Conservation (phyloP, 2,888 invertebrate genomes). For the Sphinx pinastri region DNA sequence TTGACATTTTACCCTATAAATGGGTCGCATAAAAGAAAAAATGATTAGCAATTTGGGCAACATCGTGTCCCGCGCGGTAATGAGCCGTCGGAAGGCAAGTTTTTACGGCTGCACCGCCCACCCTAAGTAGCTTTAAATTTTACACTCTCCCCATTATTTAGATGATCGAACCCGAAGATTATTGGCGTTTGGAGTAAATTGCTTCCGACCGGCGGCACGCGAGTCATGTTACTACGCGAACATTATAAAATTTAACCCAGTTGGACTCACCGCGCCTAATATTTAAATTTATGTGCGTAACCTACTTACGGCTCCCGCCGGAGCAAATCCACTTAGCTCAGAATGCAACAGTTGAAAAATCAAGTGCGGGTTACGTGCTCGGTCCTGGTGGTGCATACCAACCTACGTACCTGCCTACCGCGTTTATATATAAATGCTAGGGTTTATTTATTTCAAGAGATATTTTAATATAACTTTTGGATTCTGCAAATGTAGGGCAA, state of each 20-base stretch:
- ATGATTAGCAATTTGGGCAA: conserved; percentile 21
- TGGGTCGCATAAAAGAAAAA: conserved; percentile 7
- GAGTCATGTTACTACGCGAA: conserved; percentile 47
- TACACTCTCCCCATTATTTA: conserved; percentile 54
- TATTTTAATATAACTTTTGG: not conserved
- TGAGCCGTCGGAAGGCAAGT: conserved; percentile 32
- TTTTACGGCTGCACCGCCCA: conserved; percentile 32
- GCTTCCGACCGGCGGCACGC: conserved; percentile 63
- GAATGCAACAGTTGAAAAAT: conserved; percentile 24
- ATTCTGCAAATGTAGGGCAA: not conserved
- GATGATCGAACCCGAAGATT: conserved; percentile 53
- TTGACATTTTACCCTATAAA: conserved; percentile 8
- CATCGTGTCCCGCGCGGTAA: conserved; percentile 10
- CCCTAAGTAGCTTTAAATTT: conserved; percentile 53
- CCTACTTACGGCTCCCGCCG: conserved; percentile 16
- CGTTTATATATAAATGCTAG: not conserved
- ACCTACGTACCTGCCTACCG: not conserved
- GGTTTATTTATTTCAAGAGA: no score
- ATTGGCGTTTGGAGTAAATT: conserved; percentile 62
- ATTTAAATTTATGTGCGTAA: conserved; percentile 18
- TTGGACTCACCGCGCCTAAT: conserved; percentile 9
- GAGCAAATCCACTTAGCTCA: conserved; percentile 17
- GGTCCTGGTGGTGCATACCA: not conserved
- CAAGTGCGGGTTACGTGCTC: conserved; percentile 5
- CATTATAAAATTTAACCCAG: conserved; percentile 31